A percentile compares a stretch with the other conserved stretches of the same genome.
Evolutionary conservation across 2,797 vertebrate genomes (phyloP).

Genomic region (Ciconia nigra): DNA sequence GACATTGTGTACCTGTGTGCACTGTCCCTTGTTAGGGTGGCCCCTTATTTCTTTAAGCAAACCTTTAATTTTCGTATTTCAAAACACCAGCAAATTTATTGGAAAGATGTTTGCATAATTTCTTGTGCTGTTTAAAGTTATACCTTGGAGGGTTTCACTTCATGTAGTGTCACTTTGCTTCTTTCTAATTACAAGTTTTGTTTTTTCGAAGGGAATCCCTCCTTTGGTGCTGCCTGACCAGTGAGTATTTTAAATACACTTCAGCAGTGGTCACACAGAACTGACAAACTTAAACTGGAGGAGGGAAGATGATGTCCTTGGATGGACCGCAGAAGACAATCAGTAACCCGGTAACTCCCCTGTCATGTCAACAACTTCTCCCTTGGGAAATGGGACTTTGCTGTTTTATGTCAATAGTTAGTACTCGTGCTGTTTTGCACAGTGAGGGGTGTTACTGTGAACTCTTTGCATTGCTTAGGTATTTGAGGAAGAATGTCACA

Average conservation of each 20-base stretch:
- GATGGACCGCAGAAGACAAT: slow-evolving; percentile 30
- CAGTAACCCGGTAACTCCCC: slow-evolving; percentile 69
- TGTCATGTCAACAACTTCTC: background rate
- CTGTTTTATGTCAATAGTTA: background rate
- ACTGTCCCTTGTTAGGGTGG: background rate
- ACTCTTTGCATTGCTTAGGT: background rate
- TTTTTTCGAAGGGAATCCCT: background rate
- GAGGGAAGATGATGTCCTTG: slow-evolving; percentile 64
- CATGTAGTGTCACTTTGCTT: background rate
- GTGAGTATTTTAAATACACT: background rate
- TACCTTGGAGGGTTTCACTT: background rate
- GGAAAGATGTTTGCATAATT: background rate
- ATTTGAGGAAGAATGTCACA: background rate
- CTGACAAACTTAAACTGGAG: slow-evolving; percentile 21
- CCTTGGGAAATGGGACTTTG: background rate
- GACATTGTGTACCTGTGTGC: background rate
- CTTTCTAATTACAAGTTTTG: background rate
- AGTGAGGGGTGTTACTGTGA: background rate
- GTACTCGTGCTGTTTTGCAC: background rate
- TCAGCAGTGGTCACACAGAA: background rate
- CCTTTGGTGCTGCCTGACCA: background rate
- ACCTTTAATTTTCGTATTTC: background rate
- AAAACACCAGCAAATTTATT: background rate
- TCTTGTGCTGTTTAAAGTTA: background rate
- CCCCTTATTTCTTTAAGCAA: background rate